Evolutionary conservation across 2,797 vertebrate species (phyloP).

Genomic region (Okamejei kenojei): DNA sequence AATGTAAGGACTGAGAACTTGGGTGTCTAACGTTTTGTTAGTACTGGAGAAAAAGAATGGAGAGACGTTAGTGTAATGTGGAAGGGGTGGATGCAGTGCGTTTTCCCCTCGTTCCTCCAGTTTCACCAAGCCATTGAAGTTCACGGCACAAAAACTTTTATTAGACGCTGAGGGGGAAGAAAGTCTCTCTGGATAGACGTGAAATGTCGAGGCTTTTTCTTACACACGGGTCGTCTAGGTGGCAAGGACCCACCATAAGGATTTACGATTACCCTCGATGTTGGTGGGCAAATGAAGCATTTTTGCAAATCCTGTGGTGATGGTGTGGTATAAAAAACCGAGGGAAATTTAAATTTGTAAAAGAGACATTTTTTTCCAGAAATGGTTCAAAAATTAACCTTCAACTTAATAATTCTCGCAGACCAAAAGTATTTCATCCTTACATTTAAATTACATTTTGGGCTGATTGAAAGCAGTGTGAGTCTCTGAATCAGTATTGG

Average conservation of each 20-base stretch:
- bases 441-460: slow-evolving; percentile 40
- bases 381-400: background rate
- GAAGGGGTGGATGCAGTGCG: background rate
- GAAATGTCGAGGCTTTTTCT: background rate
- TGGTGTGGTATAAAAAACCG: background rate
- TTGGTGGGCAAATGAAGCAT: background rate
- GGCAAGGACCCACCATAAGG: background rate
- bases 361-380: background rate
- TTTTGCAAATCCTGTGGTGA: background rate
- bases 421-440: background rate
- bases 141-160: background rate
- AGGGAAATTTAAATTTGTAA: background rate
- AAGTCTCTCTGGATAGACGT: background rate
- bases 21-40: background rate
- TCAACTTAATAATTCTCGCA: background rate
- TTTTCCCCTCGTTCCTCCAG: background rate
- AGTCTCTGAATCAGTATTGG: slow-evolving; percentile 48
- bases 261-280: background rate
- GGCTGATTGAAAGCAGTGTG: slow-evolving; percentile 51
- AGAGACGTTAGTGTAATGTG: background rate
- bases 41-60: background rate
- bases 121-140: background rate
- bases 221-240: background rate
- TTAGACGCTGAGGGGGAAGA: background rate
- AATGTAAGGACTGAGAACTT: background rate